Base-by-base conservation (phyloP, 2,888 invertebrate genomes). In the Catonia carolina region DNA sequence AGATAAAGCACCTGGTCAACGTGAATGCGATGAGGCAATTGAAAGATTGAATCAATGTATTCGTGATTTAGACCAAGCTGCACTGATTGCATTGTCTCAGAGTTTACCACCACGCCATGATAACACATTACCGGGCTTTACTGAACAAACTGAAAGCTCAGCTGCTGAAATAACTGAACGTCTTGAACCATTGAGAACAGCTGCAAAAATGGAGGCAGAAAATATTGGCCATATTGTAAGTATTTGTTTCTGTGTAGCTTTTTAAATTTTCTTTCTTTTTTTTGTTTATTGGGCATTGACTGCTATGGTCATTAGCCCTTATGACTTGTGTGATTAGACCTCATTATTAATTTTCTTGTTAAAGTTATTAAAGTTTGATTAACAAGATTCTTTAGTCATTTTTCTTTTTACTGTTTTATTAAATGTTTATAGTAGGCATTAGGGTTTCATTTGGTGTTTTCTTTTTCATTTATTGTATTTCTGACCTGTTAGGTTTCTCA, bases 1-100 rank as follows among this genome's bases (percentile, higher is more conserved):
- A 53, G 96, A 96, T 69, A 91, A 91, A 67, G 95, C 97, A 0
- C 98, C 98, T 0, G 98, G 98, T 0, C 96, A 97, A 72, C 83
- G 85, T 3, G 98, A 99, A 72, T 95, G 98, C 71, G 87, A 90
- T 45, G 78, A 80, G 0, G 91, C 90, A 0, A 79, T 94, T 36
- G 86, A 90, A 33, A 82, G 84, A 1, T 75, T 98, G 7, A 83
- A 80, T 62, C 78, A 79, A 1, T 83, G 86, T 64, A 84, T 92
- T 5, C 80, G 89, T 0, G 86, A 88, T 53, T 74, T 98, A 54
- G 95, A 97, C 72, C 86, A 89, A 61, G 89, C 89, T 0, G 86
- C 89, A 2, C 77, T 97, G 69, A 86, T 89, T 57, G 91, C 92
- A 0, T 88, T 92, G n/a, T 86, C 86, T 0, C 89, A 91, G 69